Conservation (phyloP, 2,888 invertebrate genomes). For the Orthonychiurus folsomi region DNA sequence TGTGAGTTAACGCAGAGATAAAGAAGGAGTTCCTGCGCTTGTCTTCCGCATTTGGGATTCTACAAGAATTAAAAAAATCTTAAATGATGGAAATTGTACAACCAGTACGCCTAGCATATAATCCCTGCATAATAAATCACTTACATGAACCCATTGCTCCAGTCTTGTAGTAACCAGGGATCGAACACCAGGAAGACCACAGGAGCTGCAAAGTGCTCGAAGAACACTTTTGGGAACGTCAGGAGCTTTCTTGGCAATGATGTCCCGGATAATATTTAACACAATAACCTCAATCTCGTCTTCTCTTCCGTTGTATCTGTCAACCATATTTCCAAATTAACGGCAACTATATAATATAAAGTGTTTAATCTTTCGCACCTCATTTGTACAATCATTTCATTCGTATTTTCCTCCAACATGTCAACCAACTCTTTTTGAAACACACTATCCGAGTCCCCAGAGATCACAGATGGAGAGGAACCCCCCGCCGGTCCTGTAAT, state of each 20-base stretch:
- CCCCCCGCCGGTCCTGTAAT: conserved; percentile 26
- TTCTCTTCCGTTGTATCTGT: conserved; percentile 20
- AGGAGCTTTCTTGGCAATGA: conserved; percentile 33
- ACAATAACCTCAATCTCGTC: conserved; percentile 24
- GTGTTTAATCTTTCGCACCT: conserved; percentile 17
- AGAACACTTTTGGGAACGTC: conserved; percentile 35
- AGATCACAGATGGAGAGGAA: conserved; percentile 27
- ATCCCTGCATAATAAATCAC: no score
- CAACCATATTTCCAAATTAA: conserved; percentile 10
- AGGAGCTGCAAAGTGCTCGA: conserved; percentile 23
- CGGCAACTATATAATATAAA: conserved; percentile 3
- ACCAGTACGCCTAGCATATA: no score
- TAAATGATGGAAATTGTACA: background rate
- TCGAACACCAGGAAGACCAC: conserved; percentile 45
- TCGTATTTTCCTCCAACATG: conserved; percentile 21
- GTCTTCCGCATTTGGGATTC: conserved; percentile 85
- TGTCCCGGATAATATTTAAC: conserved; percentile 26
- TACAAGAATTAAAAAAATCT: background rate
- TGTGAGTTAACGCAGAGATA: conserved; percentile 80
- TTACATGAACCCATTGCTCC: conserved; percentile 35
- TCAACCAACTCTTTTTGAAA: conserved; percentile 27
- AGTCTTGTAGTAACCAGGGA: conserved; percentile 25
- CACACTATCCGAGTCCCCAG: conserved; percentile 19
- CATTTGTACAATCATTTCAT: conserved; percentile 18
- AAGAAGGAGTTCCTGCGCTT: conserved; percentile 83